Base-by-base conservation (phyloP, 2,888 invertebrate genomes). In the Luperina nickerlii region DNA sequence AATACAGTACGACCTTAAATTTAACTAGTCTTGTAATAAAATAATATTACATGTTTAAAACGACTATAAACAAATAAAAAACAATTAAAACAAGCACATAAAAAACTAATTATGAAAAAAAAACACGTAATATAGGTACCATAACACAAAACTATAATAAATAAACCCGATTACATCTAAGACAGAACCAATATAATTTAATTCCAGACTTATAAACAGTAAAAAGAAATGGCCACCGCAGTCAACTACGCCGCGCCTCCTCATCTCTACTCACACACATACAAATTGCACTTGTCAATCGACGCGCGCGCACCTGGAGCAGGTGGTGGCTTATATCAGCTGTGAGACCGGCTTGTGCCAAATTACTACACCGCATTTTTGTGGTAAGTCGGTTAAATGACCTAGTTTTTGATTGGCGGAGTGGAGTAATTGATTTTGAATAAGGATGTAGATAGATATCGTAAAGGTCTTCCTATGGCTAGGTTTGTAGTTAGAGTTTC, bases 231-330 rank as follows among this genome's bases (percentile, higher is more conserved):
- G 75, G 71, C 67, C 45, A 13, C 27, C 54, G 38, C 75, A 63
- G 72, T 74, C 79, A 42, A 45, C 69, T 51, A 45, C n/a, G 72
- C 81, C 90, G 83, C 71, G 13, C n/a, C 82, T 74, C 82, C 87
- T 87, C 87, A 60, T 71, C 77, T 83, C 85, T 67, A 81, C 89
- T 74, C 90, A 89, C 90, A 90, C 90, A 84, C 76, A 63, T 73
- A 85, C 82, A 83, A 88, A 86, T 85, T 89, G 91, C 93, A 93
- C 93, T 93, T 93, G 93, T 91, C 92, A 85, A 87, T 84, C 81
- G 82, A 84, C 82, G 85, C 81, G 63, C 75, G 79, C 90, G 87
- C 93, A 93, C 90, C 93, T 93, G 93, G 90, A 60, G 91, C 93
- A 93, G 93, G 93, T 93, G 93, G 74, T 45, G 66, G 67, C 20